These are phyloP conservation scores for Hirtodrosophila trivittata DNA, from an alignment of 2,888 invertebrate genomes.

Conservation along the genomic window DNA sequence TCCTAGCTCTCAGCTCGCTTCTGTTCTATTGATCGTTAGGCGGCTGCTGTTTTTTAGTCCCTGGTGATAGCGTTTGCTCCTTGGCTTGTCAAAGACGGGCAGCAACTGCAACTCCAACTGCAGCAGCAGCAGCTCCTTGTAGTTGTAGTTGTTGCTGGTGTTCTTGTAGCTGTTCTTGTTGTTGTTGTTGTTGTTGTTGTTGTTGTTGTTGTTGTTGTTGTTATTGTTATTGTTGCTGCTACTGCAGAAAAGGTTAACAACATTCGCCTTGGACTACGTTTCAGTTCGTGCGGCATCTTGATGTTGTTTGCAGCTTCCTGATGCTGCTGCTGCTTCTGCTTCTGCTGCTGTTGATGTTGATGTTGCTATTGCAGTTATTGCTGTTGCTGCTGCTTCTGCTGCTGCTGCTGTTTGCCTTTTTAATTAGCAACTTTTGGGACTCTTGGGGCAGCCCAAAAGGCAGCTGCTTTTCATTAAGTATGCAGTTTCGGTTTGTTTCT, in stretches of 20 bases:
- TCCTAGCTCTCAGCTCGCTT: slow-evolving; percentile 51
- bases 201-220: slow-evolving; percentile 50
- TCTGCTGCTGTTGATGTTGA: slow-evolving; percentile 21
- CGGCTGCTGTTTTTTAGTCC: slow-evolving; percentile 62
- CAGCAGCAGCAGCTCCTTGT: slow-evolving; percentile 31
- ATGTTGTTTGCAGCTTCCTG: slow-evolving; percentile 73
- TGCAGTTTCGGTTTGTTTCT: slow-evolving; percentile 55
- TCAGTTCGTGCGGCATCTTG: slow-evolving; percentile 77
- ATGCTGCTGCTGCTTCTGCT: slow-evolving; percentile 49
- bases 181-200: slow-evolving; percentile 49
- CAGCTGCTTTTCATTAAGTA: slow-evolving; percentile 74
- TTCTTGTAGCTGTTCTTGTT: slow-evolving; percentile 44
- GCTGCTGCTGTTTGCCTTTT: slow-evolving; percentile 72
- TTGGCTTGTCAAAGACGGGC: slow-evolving; percentile 75
- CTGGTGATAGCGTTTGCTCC: slow-evolving; percentile 77
- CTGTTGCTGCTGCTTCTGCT: slow-evolving; percentile 31
- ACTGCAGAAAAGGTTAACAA: slow-evolving; percentile 75
- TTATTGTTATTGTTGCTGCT: slow-evolving; percentile 31
- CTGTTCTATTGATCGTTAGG: slow-evolving; percentile 79
- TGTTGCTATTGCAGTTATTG: slow-evolving; percentile 32
- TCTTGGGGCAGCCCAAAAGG: slow-evolving; percentile 72
- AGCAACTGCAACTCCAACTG: slow-evolving; percentile 35
- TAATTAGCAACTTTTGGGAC: slow-evolving; percentile 79
- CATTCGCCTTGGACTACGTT: slow-evolving; percentile 65
- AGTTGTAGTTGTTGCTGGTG: slow-evolving; percentile 5